Evolutionary conservation across 2,113 vertebrate species (phyloP).

Genomic region (Carlito syrichta): DNA sequence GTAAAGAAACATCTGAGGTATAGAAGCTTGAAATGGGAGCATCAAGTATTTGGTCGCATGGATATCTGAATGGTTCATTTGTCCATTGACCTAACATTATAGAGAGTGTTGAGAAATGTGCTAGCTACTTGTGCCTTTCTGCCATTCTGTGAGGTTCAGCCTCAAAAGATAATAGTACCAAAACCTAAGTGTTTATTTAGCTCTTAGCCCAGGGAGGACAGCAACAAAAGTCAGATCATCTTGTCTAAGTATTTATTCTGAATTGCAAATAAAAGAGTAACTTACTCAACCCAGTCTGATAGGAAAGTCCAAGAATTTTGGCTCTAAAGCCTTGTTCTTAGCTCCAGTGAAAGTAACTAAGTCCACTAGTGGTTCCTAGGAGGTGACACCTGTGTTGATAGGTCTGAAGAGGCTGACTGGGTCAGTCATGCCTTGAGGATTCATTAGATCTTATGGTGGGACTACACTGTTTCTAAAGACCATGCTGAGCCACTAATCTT

Average conservation of each 20-base stretch:
- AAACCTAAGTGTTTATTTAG: neutral
- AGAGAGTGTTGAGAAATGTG: neutral
- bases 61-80: neutral
- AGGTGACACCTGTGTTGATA: neutral
- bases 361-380: neutral
- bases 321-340: neutral
- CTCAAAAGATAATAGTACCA: neutral
- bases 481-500: neutral
- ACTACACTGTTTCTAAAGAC: neutral
- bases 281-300: fast-evolving
- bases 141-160: neutral
- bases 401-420: neutral
- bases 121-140: neutral
- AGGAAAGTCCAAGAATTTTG: neutral
- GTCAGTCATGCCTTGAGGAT: no score
- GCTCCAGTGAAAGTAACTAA: neutral
- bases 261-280: neutral
- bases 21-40: neutral
- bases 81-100: neutral
- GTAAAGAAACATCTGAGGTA: neutral
- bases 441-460: neutral
- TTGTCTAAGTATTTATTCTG: neutral
- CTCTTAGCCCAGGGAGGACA: neutral
- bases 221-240: neutral
- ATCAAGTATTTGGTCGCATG: neutral